Conservation (phyloP, 2,113 vertebrate genomes). For the Epinephelus fuscoguttatus region DNA sequence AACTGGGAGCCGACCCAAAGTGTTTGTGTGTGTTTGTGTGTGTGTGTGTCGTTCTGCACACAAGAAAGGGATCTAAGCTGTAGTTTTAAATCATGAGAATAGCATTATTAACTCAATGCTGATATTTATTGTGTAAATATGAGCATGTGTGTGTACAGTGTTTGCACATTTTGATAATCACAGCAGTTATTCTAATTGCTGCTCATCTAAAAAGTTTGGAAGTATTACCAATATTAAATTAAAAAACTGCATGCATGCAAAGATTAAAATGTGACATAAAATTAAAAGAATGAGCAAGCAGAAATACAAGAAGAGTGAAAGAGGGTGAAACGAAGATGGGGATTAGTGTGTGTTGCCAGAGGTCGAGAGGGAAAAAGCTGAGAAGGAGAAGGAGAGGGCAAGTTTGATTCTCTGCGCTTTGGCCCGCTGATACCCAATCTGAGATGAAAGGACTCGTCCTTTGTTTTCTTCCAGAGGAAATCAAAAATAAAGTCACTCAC, state of each 20-base stretch:
- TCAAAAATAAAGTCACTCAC: slow-evolving; percentile 75
- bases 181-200: no score
- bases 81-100: not conserved
- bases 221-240: not conserved
- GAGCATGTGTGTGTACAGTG: not conserved
- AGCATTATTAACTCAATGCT: not conserved
- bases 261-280: not conserved
- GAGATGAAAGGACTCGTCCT: slow-evolving; percentile 61
- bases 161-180: not conserved
- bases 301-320: not conserved
- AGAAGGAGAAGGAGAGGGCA: slow-evolving; percentile 2
- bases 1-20: slow-evolving; percentile 42
- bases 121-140: not conserved
- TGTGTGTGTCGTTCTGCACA: slow-evolving; percentile 12
- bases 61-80: not conserved
- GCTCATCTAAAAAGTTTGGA: not conserved
- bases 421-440: slow-evolving; percentile 34
- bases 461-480: slow-evolving; percentile 68
- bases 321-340: not conserved
- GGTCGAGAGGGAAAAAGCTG: slow-evolving; percentile 13
- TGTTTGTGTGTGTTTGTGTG: slow-evolving; percentile 54
- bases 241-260: not conserved
- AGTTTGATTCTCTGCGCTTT: slow-evolving; percentile 48
- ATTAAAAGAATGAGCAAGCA: not conserved
- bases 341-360: slow-evolving; percentile 33